phyloP scores from a whole-genome alignment of 2,113 vertebrate genomes.

The Fregata magnificens region DNA sequence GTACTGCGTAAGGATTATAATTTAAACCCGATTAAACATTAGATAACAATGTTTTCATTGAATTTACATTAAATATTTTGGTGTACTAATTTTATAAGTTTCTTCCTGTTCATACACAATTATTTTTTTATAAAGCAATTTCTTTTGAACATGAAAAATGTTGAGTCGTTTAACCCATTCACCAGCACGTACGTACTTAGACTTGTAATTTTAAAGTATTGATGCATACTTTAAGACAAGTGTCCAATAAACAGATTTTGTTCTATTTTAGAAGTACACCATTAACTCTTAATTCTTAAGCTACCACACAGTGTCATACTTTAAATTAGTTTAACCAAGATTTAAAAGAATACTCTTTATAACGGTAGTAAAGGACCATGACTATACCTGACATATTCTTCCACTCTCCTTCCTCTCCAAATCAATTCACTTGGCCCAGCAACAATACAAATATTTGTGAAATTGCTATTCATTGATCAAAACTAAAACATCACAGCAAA shows the following conservation, averaged over 20 bases:
- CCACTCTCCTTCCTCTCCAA: background rate
- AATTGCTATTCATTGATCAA: constrained; percentile 40
- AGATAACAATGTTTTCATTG: background rate
- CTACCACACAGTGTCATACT: background rate
- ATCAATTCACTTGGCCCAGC: background rate
- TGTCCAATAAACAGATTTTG: background rate
- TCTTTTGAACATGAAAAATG: background rate
- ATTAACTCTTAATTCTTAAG: constrained; percentile 5
- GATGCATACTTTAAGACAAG: background rate
- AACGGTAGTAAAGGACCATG: background rate
- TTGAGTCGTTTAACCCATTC: constrained; percentile 50
- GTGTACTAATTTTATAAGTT: background rate
- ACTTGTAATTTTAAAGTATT: background rate
- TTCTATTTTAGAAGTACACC: constrained; percentile 8
- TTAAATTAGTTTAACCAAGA: background rate
- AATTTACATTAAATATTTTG: background rate
- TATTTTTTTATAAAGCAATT: background rate
- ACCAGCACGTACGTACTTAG: constrained; percentile 1
- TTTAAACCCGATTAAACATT: background rate
- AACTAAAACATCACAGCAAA: constrained; percentile 71
- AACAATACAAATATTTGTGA: background rate
- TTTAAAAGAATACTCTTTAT: background rate
- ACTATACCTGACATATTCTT: background rate
- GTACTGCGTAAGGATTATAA: background rate
- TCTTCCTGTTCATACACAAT: background rate